Conservation (phyloP, 2,113 vertebrate species). For the Amblyornis subalaris region DNA sequence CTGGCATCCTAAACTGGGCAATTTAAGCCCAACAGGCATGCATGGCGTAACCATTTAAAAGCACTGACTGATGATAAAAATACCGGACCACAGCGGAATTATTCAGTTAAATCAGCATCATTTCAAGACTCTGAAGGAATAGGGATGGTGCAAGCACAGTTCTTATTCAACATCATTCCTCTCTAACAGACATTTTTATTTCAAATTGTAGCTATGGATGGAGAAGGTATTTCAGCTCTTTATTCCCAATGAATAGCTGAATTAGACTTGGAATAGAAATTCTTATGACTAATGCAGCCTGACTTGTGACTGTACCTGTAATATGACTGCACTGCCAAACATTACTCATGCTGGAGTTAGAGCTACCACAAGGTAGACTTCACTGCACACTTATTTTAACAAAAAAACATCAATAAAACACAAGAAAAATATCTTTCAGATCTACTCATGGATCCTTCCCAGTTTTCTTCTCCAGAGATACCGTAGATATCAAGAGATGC, state of each 20-base stretch:
- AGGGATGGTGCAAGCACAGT: neutral
- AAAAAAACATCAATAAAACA: neutral
- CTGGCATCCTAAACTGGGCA: neutral
- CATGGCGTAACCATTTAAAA: neutral
- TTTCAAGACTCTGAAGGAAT: neutral
- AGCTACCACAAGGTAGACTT: neutral
- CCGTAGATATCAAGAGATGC: neutral
- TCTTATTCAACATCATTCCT: neutral
- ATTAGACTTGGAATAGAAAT: neutral
- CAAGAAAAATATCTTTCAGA: neutral
- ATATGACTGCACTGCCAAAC: neutral
- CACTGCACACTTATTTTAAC: neutral
- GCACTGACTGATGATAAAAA: neutral
- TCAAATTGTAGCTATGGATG: neutral
- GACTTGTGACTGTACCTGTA: neutral
- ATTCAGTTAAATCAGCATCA: neutral
- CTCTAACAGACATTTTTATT: neutral
- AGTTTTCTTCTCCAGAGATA: neutral
- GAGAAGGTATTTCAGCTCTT: neutral
- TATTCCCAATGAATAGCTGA: neutral
- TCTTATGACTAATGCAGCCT: neutral
- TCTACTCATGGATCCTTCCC: neutral
- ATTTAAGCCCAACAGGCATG: neutral
- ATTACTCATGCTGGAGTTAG: neutral
- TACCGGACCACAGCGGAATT: neutral